phyloP scores from a whole-genome alignment of 2,797 vertebrate species.

The Babyrousa celebensis region DNA sequence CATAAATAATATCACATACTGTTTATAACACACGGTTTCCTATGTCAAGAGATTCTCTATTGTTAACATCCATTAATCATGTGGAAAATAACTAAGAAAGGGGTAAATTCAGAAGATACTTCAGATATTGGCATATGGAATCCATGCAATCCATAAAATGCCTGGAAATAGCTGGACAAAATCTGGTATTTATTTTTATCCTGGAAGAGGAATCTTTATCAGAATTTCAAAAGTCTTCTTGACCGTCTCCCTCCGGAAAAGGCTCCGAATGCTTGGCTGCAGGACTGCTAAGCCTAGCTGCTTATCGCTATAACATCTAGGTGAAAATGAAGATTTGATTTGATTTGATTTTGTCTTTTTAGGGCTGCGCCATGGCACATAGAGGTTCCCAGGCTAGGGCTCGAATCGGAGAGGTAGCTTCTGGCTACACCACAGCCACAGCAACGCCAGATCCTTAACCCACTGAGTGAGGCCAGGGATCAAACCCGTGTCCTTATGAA shows the following conservation, averaged over 20 bases:
- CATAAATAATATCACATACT: background rate
- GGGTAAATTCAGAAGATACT: background rate
- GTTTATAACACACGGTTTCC: background rate
- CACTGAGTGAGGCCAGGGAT: too few relatives aligned
- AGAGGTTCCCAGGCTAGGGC: too few relatives aligned
- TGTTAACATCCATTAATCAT: background rate
- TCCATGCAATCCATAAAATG: conserved; percentile 6
- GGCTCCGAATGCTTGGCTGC: background rate
- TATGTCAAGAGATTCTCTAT: background rate
- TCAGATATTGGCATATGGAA: background rate
- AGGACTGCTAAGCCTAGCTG: background rate
- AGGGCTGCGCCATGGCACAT: too few relatives aligned
- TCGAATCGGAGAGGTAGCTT: too few relatives aligned
- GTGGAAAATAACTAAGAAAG: conserved; percentile 26
- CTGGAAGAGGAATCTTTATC: background rate
- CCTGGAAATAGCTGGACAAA: background rate
- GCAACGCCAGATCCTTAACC: too few relatives aligned
- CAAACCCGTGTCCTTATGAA: too few relatives aligned
- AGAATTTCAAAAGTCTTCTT: background rate
- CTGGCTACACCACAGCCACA: too few relatives aligned
- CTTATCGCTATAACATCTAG: conserved; percentile 2
- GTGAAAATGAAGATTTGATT: background rate
- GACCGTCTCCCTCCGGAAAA: background rate
- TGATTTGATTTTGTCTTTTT: background rate
- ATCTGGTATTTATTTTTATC: conserved; percentile 32